Evolutionary conservation across 92 coral and sea anemone species (phyloP).

Genomic region (Umimayanthus kanabou): DNA sequence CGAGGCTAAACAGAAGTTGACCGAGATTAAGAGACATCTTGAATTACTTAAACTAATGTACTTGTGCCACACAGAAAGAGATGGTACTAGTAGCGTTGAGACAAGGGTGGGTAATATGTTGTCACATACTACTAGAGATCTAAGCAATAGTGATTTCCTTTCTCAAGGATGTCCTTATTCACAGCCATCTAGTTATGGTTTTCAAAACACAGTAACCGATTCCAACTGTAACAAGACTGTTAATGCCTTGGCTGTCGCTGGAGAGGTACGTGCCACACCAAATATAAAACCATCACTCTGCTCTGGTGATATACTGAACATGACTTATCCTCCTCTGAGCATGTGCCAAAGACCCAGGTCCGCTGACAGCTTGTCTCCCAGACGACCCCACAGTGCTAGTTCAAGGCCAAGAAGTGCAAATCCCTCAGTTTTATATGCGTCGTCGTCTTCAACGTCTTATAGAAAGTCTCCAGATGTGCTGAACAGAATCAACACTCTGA

Average conservation of each 20-base stretch:
- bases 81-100: background rate
- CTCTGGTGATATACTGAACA: background rate
- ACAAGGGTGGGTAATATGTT: background rate
- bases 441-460: conserved; percentile 4
- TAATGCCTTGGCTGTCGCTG: background rate
- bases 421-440: background rate
- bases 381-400: conserved; percentile 1
- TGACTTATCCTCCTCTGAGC: conserved; percentile 3
- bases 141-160: background rate
- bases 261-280: background rate
- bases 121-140: background rate
- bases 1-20: conserved; percentile 17
- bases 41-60: conserved; percentile 16
- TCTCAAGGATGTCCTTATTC: background rate
- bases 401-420: conserved; percentile 25
- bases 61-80: conserved; percentile 1
- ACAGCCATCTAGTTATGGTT: background rate
- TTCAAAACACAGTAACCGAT: background rate
- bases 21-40: conserved; percentile 18
- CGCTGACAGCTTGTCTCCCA: background rate
- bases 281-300: background rate
- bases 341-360: conserved; percentile 3
- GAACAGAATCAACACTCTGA: conserved; percentile 13
- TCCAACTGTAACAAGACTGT: background rate
- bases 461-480: conserved; percentile 28